Percentiles rank a stretch among this genome's conserved stretches.
Conservation (phyloP, 2,888 invertebrate genomes). For the Ecdyonurus torrentis region DNA sequence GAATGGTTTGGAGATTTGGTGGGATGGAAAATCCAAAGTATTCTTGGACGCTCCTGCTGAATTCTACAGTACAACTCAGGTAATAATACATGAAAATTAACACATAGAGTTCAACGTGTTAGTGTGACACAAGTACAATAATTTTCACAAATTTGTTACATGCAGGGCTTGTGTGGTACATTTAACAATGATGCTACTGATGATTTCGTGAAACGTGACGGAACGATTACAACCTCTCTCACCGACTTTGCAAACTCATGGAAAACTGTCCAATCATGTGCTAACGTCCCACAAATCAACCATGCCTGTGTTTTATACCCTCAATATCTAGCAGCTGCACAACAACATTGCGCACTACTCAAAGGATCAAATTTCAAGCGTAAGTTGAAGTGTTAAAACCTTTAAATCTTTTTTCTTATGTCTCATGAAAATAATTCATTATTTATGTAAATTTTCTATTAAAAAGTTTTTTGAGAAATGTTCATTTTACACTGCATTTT, state of each 20-base stretch:
- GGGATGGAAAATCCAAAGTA: constrained; percentile 74
- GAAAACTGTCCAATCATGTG: constrained; percentile 64
- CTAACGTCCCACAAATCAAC: constrained; percentile 31
- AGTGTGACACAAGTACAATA: background rate
- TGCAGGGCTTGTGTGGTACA: constrained; percentile 73
- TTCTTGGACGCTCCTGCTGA: constrained; percentile 64
- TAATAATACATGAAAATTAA: constrained; percentile 14
- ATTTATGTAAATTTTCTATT: too few species aligned
- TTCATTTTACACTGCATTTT: too few species aligned
- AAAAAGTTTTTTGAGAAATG: too few species aligned
- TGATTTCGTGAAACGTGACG: too few species aligned
- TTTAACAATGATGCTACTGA: constrained; percentile 64
- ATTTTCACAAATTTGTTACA: constrained; percentile 6
- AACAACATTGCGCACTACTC: constrained; percentile 50
- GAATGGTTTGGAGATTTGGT: constrained; percentile 64
- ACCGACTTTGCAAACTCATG: constrained; percentile 88
- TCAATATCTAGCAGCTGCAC: constrained; percentile 50
- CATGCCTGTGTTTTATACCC: constrained; percentile 56
- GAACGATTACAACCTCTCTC: too few species aligned
- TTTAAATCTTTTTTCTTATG: too few species aligned
- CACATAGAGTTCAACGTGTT: too few species aligned
- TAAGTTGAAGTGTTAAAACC: too few species aligned
- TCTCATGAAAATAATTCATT: too few species aligned
- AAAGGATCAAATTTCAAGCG: too few species aligned
- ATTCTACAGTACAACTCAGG: constrained; percentile 40